Conservation (phyloP, 2,113 vertebrate genomes). For the Syngnathoides biaculeatus region DNA sequence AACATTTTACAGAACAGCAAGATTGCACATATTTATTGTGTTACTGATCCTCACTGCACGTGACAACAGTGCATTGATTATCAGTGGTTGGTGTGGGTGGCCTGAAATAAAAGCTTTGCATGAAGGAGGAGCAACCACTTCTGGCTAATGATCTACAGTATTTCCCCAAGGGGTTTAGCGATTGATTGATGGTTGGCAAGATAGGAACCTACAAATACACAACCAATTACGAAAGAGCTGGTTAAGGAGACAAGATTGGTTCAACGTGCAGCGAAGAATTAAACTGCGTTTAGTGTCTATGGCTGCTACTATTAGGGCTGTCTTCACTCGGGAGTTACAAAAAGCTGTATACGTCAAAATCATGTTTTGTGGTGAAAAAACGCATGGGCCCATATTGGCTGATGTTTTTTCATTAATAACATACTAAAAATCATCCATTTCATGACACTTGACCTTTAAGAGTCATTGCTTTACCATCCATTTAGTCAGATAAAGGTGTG, state of each 20-base stretch:
- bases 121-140: constrained; percentile 17
- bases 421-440: too few species aligned
- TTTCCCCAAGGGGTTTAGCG: constrained; percentile 30
- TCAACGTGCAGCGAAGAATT: constrained; percentile 26
- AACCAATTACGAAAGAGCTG: constrained; percentile 44
- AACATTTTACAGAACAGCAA: neutral
- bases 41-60: constrained; percentile 24
- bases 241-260: constrained; percentile 29
- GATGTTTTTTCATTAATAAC: too few species aligned
- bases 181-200: constrained; percentile 26
- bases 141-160: constrained; percentile 20
- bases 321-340: too few species aligned
- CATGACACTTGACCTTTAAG: constrained; percentile 33
- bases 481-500: constrained; percentile 26
- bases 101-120: constrained; percentile 19
- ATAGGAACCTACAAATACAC: constrained; percentile 12
- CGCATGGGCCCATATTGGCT: too few species aligned
- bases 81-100: constrained; percentile 6
- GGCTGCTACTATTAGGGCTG: constrained; percentile 25
- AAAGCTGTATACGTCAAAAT: too few species aligned
- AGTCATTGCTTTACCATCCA: constrained; percentile 13
- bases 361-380: too few species aligned
- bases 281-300: constrained; percentile 23
- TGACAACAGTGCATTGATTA: constrained; percentile 27
- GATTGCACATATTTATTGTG: neutral